These are phyloP conservation scores for Phortica magna DNA, from an alignment of 2,888 invertebrate species.

Conservation along the genomic window DNA sequence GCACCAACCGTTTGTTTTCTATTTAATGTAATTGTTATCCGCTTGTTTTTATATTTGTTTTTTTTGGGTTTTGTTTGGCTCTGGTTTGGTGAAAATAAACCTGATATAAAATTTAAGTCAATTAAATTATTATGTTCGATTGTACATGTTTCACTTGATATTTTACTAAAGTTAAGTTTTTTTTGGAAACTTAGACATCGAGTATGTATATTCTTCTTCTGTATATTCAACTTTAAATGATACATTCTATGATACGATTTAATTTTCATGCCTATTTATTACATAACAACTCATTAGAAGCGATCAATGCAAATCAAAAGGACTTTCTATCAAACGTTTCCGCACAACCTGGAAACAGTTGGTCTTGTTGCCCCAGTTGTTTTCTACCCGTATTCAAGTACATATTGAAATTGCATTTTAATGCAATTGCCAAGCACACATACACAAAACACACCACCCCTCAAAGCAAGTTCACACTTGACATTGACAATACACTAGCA, in stretches of 20 bases:
- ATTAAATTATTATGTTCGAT: no score
- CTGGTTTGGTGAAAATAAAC: conserved; percentile 31
- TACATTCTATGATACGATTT: conserved; percentile 28
- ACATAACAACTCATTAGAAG: conserved; percentile 48
- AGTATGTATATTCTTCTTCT: no score
- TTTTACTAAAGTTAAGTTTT: no score
- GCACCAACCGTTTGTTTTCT: conserved; percentile 61
- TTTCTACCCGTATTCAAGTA: background rate
- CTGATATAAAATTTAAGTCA: background rate
- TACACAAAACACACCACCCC: background rate
- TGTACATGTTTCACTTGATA: no score
- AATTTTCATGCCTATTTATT: conserved; percentile 50
- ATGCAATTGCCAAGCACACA: conserved; percentile 75
- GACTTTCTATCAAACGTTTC: background rate
- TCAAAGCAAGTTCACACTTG: conserved; percentile 58
- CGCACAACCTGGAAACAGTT: background rate
- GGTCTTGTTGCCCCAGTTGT: no score
- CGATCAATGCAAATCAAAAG: conserved; percentile 37
- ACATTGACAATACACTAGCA: conserved; percentile 71
- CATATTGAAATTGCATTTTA: conserved; percentile 75
- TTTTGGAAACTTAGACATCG: no score
- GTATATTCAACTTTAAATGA: no score
- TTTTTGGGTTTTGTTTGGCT: conserved; percentile 14
- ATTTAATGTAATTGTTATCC: conserved; percentile 72
- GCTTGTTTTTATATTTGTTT: conserved; percentile 49